Conservation (phyloP, 2,113 vertebrate species). For the Peromyscus leucopus region DNA sequence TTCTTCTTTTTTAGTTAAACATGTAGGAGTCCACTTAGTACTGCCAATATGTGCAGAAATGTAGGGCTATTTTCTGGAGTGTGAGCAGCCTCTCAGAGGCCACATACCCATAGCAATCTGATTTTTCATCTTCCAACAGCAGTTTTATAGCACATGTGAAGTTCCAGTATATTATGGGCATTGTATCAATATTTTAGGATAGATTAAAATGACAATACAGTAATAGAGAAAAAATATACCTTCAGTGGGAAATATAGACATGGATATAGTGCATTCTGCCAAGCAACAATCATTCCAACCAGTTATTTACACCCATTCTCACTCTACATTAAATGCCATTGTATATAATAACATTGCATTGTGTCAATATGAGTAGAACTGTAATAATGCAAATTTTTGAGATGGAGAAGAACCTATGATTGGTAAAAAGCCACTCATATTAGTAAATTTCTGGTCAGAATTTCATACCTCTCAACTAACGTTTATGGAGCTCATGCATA, state of each 20-base stretch:
- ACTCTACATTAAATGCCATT: neutral
- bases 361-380: neutral
- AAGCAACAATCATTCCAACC: neutral
- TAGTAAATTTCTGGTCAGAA: neutral
- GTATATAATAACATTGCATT: neutral
- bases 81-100: neutral
- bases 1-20: neutral
- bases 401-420: neutral
- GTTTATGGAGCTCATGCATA: neutral
- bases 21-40: neutral
- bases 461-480: neutral
- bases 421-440: neutral
- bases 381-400: neutral
- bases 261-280: neutral
- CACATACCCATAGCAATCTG: neutral
- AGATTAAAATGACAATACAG: neutral
- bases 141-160: neutral
- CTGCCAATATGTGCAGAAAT: neutral
- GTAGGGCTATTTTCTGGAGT: neutral
- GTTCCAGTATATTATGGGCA: fast-evolving
- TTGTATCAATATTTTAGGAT: neutral
- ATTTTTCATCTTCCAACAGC: neutral
- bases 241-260: neutral
- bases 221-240: neutral
- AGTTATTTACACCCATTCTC: neutral